Evolutionary conservation across 2,888 invertebrate species (phyloP).

Genomic region (Tiliacea aurago): DNA sequence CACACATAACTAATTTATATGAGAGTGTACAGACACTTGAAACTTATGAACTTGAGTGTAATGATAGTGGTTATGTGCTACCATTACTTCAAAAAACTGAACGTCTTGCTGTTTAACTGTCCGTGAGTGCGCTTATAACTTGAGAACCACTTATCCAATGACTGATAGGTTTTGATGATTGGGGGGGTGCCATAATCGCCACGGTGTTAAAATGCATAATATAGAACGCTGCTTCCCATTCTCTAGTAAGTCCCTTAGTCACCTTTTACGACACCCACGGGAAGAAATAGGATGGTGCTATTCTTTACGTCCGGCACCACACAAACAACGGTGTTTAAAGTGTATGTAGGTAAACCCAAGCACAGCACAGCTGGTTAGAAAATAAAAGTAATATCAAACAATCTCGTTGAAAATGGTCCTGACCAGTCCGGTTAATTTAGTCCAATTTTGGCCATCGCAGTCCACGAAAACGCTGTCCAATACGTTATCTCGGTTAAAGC

Average conservation of each 20-base stretch:
- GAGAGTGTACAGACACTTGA: slow-evolving; percentile 1
- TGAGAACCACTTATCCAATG: slow-evolving; percentile 6
- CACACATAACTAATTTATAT: background rate
- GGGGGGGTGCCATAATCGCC: too few species aligned
- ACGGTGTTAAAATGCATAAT: too few species aligned
- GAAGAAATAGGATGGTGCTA: too few species aligned
- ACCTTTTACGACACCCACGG: too few species aligned
- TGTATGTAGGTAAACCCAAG: background rate
- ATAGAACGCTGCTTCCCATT: too few species aligned
- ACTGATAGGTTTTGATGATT: background rate
- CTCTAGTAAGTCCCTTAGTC: too few species aligned
- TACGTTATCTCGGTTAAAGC: slow-evolving; percentile 46
- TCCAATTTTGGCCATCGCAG: slow-evolving; percentile 38
- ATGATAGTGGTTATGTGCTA: background rate
- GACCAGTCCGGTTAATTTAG: slow-evolving; percentile 21
- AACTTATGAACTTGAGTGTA: background rate
- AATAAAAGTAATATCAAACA: background rate
- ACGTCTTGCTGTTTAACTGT: background rate
- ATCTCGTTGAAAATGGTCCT: background rate
- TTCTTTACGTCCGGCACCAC: too few species aligned
- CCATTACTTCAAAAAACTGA: background rate
- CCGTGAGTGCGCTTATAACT: background rate
- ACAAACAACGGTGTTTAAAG: too few species aligned
- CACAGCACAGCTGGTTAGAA: background rate
- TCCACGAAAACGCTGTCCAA: slow-evolving; percentile 37